Percentiles rank a stretch among this genome's conserved stretches.
Conservation (phyloP, 2,888 invertebrate species). For the Lobophora halterata region DNA sequence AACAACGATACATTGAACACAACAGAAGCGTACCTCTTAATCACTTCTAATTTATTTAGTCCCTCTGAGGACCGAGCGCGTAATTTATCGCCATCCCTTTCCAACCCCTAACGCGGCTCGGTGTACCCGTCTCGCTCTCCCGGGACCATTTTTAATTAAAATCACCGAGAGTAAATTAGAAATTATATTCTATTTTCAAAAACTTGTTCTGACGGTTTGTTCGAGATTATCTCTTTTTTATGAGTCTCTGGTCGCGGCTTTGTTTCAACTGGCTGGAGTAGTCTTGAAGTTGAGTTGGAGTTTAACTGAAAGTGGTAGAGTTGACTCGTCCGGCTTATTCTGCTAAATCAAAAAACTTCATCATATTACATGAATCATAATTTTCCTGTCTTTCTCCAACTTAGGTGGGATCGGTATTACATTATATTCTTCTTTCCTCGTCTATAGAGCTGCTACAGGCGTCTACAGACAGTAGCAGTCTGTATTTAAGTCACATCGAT, state of each 20-base stretch:
- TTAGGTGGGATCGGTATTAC: too few relatives aligned
- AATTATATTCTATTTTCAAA: constrained; percentile 81
- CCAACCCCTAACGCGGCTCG: constrained; percentile 49
- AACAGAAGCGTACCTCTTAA: constrained; percentile 77
- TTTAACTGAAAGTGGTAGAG: constrained; percentile 38
- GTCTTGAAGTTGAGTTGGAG: constrained; percentile 65
- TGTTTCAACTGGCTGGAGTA: constrained; percentile 73
- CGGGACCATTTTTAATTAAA: constrained; percentile 81
- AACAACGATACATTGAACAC: constrained; percentile 62
- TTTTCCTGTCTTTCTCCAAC: too few relatives aligned
- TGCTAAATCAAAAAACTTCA: too few relatives aligned
- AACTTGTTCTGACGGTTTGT: constrained; percentile 79
- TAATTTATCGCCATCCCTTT: constrained; percentile 75
- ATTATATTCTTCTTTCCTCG: too few relatives aligned
- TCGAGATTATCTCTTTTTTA: constrained; percentile 79
- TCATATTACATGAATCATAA: too few relatives aligned
- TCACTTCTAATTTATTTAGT: constrained; percentile 81
- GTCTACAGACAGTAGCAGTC: too few relatives aligned
- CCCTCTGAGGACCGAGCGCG: constrained; percentile 66
- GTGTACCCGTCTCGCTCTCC: constrained; percentile 63
- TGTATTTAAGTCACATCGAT: too few relatives aligned
- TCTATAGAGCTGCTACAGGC: too few relatives aligned
- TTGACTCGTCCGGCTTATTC: constrained; percentile 18
- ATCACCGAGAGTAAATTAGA: constrained; percentile 80
- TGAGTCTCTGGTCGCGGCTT: constrained; percentile 75